phyloP scores from a whole-genome alignment of 2,113 vertebrate genomes.

The Delphinapterus leucas region DNA sequence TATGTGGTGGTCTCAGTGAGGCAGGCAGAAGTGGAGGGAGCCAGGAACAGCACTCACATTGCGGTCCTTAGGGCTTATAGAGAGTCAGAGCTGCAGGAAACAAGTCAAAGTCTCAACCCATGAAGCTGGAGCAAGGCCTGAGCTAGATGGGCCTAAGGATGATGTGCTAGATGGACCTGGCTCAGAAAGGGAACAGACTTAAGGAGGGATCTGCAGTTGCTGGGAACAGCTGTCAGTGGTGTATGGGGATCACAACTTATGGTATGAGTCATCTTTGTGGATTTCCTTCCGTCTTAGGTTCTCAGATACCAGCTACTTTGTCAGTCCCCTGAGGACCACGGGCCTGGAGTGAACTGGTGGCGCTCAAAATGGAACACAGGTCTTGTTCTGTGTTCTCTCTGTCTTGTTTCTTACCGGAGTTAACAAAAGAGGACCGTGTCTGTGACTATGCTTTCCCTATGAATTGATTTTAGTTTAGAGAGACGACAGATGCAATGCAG shows the following conservation, averaged over 20 bases:
- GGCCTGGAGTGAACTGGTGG: background rate
- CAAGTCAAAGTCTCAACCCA: too few relatives aligned
- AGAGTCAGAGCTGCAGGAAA: background rate
- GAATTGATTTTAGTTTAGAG: background rate
- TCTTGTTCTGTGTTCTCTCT: background rate
- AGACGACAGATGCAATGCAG: background rate
- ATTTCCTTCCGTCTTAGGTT: background rate
- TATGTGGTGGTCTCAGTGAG: background rate
- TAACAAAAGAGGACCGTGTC: background rate
- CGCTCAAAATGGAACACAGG: background rate
- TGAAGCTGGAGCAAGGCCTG: background rate
- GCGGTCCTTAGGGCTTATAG: background rate
- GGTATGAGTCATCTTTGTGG: background rate
- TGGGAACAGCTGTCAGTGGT: background rate
- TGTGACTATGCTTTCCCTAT: background rate
- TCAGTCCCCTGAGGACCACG: rapidly evolving
- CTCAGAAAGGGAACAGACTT: background rate
- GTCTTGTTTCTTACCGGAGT: background rate
- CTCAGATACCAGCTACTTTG: background rate
- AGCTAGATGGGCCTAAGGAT: background rate
- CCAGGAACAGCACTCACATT: background rate
- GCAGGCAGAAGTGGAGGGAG: rapidly evolving
- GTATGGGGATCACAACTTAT: background rate
- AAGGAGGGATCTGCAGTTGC: background rate
- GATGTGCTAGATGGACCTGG: too few relatives aligned